Evolutionary conservation across 2,113 vertebrate species (phyloP).

Genomic region (Platycercus adscitus): DNA sequence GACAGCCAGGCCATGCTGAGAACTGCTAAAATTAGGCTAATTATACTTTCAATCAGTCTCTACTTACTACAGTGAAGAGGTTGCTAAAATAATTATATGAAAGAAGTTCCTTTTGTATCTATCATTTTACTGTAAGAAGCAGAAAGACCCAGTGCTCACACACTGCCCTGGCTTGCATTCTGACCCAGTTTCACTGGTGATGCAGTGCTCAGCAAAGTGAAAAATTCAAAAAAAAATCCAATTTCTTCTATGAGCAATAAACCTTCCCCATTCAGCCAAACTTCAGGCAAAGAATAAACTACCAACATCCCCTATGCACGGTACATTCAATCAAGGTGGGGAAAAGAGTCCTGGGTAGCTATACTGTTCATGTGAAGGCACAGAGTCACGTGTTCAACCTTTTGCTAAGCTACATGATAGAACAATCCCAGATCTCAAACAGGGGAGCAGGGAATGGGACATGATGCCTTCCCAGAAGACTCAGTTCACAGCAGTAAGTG

Average conservation of each 20-base stretch:
- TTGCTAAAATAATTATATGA: background rate
- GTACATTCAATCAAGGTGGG: background rate
- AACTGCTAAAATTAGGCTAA: slow-evolving; percentile 1
- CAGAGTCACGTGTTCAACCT: background rate
- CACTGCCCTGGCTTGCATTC: background rate
- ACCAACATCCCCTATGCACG: accelerated
- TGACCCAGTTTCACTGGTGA: background rate
- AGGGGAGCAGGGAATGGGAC: background rate
- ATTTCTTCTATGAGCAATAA: background rate
- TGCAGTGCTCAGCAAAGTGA: background rate
- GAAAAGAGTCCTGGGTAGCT: background rate
- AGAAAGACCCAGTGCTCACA: background rate
- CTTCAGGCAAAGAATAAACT: background rate
- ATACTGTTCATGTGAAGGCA: background rate
- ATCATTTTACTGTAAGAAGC: background rate
- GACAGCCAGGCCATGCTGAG: background rate
- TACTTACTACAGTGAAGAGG: background rate
- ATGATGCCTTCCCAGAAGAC: background rate
- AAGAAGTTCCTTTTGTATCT: background rate
- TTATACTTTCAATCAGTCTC: background rate
- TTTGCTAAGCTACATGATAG: background rate
- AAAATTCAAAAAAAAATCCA: background rate
- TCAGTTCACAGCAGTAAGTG: background rate
- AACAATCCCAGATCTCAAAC: background rate
- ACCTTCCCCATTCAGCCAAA: background rate